These are phyloP conservation scores for Drosophila serrata DNA, from an alignment of 1,140 invertebrate genomes.

Conservation along the genomic window DNA sequence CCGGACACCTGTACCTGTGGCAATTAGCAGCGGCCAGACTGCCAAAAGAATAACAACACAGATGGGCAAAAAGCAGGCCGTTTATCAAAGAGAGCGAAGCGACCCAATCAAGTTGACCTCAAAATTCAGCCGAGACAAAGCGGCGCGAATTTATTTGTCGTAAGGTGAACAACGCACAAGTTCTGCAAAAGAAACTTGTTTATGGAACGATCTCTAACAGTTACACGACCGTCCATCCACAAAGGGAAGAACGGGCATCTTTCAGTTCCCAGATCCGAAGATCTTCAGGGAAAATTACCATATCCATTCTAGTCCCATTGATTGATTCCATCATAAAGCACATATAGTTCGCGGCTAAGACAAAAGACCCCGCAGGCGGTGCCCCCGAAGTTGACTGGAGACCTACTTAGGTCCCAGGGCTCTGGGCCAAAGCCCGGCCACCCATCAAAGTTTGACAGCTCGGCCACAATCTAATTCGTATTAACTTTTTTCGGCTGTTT, in stretches of 20 bases:
- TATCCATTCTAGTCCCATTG: slow-evolving; percentile 27
- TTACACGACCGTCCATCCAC: slow-evolving; percentile 25
- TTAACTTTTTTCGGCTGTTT: slow-evolving; percentile 48
- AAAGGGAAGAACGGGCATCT: slow-evolving; percentile 30
- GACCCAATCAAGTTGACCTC: slow-evolving; percentile 65
- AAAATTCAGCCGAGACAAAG: slow-evolving; percentile 55
- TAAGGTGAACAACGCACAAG: slow-evolving; percentile 32
- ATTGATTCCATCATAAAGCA: slow-evolving; percentile 54
- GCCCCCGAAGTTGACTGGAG: slow-evolving; percentile 22
- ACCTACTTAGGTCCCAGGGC: slow-evolving; percentile 38
- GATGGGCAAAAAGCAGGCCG: slow-evolving; percentile 37
- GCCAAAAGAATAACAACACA: slow-evolving; percentile 33
- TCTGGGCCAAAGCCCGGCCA: slow-evolving; percentile 22
- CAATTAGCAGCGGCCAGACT: slow-evolving; percentile 56
- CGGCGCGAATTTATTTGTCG: slow-evolving; percentile 60
- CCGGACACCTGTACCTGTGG: slow-evolving; percentile 54
- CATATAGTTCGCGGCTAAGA: slow-evolving; percentile 34
- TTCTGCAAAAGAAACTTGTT: slow-evolving; percentile 55
- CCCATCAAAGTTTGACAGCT: slow-evolving; percentile 65
- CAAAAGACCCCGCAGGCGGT: slow-evolving; percentile 42
- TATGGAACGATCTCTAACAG: slow-evolving; percentile 39
- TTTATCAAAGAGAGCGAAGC: slow-evolving; percentile 65
- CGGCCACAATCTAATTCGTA: slow-evolving; percentile 66
- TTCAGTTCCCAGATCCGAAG: slow-evolving; percentile 7
- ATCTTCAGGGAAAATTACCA: slow-evolving; percentile 24